Percentiles rank a stretch among this genome's conserved stretches.
These are phyloP conservation scores for Bubo scandiacus DNA, from an alignment of 2,113 vertebrate genomes.

Conservation along the genomic window DNA sequence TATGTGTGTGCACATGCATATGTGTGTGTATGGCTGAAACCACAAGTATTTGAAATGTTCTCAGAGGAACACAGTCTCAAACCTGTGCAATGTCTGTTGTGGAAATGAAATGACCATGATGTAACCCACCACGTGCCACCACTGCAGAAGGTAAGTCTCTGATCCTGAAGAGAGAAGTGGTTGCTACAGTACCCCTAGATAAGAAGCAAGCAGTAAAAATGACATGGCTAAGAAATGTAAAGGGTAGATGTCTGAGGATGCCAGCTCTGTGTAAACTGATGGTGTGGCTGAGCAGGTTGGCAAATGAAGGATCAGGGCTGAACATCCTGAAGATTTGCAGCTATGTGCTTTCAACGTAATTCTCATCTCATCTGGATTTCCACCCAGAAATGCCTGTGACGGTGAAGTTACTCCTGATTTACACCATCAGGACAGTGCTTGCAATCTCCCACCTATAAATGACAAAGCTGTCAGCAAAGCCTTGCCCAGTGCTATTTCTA, in stretches of 20 bases:
- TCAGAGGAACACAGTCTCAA: slow-evolving; percentile 31
- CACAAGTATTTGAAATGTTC: slow-evolving; percentile 43
- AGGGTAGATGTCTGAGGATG: not conserved
- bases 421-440: not conserved
- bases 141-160: slow-evolving; percentile 38
- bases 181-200: not conserved
- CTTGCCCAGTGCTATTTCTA: not conserved
- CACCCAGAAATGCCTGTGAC: not conserved
- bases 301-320: not conserved
- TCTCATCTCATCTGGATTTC: not conserved
- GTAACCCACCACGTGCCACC: slow-evolving; percentile 13
- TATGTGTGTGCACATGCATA: not conserved
- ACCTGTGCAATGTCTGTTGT: slow-evolving; percentile 36
- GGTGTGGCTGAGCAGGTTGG: not conserved
- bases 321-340: not conserved
- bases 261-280: not conserved
- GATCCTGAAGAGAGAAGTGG: not conserved
- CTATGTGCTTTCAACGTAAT: not conserved
- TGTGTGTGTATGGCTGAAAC: not conserved
- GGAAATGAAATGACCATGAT: slow-evolving; percentile 50
- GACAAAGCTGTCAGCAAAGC: not conserved
- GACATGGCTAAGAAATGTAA: not conserved
- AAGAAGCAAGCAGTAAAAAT: slow-evolving; percentile 34
- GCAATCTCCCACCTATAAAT: not conserved
- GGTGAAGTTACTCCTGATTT: not conserved